Base-by-base conservation (phyloP, 2,888 invertebrate genomes). In the Geotrupes spiniger region DNA sequence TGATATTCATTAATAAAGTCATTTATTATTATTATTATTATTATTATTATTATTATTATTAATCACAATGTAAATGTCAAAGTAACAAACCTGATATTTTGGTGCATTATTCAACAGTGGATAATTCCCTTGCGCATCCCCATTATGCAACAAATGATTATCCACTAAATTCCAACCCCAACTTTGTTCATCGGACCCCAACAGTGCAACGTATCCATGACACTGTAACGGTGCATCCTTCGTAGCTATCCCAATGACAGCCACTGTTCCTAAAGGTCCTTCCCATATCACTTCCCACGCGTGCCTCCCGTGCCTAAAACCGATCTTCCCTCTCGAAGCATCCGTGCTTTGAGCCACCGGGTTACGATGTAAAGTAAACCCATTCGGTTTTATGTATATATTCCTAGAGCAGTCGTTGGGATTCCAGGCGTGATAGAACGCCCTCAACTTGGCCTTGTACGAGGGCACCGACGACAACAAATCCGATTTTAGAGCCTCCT, bases 121-220 rank as follows among this genome's bases (percentile, higher is more conserved):
- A 77, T 93, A 97, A 70, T 89, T 92, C 56, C 94, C 95, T 75
- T 92, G 91, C 56, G 89, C 88, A 74, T 94, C 91, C 44, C 97
- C 97, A 78, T 96, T 95, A 72, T 99, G 97, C 62, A 97, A 77
- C 60, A 98, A 82, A 76, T 92, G 87, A 78, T 97, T 98, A 76
- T 98, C 97, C 41, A 98, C 97, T 62, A 99, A 80, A 80, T 98
- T 98, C 98, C 98, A 99, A 9, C 98, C 98, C 98, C 98, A 99
- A 66, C 95, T 96, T 72, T 97, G 90, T 70, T 94, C 92, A 76
- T 98, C 95, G 3, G 92, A 89, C 21, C 98, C 98, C 54, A 98
- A 76, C 49, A 99, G 77, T 5, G 96, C 91, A 41, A 96, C 89
- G 77, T 99, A 99, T 45, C 98, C 97, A 64, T 89, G 92, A 72